phyloP scores from a whole-genome alignment of 2,888 invertebrate genomes.

The Lasius platythorax region DNA sequence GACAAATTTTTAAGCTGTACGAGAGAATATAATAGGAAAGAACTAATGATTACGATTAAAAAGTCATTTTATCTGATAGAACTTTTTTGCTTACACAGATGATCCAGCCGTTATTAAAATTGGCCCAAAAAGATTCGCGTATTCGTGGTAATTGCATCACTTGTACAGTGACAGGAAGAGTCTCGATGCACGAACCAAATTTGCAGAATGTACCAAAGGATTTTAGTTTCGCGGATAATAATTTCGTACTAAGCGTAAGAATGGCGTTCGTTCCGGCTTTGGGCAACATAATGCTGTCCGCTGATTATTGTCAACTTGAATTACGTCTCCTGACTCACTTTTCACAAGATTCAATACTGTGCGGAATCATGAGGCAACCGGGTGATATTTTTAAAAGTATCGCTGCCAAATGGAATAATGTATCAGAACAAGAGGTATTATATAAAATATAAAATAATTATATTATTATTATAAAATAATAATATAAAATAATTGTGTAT shows the following conservation, averaged over 20 bases:
- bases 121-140: conserved; percentile 84
- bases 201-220: conserved; percentile 96
- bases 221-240: conserved; percentile 88
- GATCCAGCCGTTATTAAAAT: conserved; percentile 80
- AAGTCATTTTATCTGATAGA: background rate
- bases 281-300: conserved; percentile 92
- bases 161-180: conserved; percentile 92
- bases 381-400: conserved; percentile 95
- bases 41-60: conserved; percentile 7
- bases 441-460: too few species aligned
- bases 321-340: conserved; percentile 97
- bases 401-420: conserved; percentile 94
- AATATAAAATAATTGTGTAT: background rate
- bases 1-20: background rate
- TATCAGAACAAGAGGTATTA: conserved; percentile 87
- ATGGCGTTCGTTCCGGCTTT: conserved; percentile 89
- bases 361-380: conserved; percentile 89
- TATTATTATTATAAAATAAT: background rate
- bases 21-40: background rate
- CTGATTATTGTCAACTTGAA: conserved; percentile 99
- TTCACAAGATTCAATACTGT: conserved; percentile 91
- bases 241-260: conserved; percentile 87
- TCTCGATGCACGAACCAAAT: conserved; percentile 97
- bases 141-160: conserved; percentile 90
- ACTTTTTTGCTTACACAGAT: conserved; percentile 75